Percentiles rank a stretch among this genome's conserved stretches.
Evolutionary conservation across 2,888 invertebrate genomes (phyloP).

Genomic region (Drosophila percnosoma): DNA sequence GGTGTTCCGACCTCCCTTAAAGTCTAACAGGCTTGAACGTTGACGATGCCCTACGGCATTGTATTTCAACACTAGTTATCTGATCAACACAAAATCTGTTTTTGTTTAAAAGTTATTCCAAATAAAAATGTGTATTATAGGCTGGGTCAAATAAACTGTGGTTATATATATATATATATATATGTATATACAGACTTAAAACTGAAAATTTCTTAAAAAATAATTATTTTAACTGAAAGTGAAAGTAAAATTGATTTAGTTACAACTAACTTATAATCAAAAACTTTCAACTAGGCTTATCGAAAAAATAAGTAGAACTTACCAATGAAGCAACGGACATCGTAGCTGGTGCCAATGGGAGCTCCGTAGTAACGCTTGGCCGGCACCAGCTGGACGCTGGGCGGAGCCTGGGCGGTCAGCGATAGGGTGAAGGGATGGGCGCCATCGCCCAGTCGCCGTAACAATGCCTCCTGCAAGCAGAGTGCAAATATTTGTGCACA

Average conservation of each 20-base stretch:
- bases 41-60: no score
- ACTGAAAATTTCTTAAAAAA: no score
- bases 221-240: not conserved
- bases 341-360: slow-evolving; percentile 96
- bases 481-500: slow-evolving; percentile 3
- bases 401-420: slow-evolving; percentile 93
- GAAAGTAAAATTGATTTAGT: no score
- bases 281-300: not conserved
- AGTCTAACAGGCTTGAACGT: no score
- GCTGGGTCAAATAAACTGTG: no score
- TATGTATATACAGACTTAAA: no score
- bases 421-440: slow-evolving; percentile 93
- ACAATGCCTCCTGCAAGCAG: slow-evolving; percentile 90
- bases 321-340: slow-evolving; percentile 94
- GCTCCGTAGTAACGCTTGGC: slow-evolving; percentile 96
- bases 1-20: no score
- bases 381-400: slow-evolving; percentile 95
- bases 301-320: slow-evolving; percentile 81
- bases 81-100: no score
- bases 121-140: no score
- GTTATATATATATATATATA: no score
- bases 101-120: no score
- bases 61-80: no score
- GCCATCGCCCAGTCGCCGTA: slow-evolving; percentile 91
- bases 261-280: not conserved